Base-by-base conservation (phyloP, 2,113 vertebrate genomes). In the Micromys minutus region DNA sequence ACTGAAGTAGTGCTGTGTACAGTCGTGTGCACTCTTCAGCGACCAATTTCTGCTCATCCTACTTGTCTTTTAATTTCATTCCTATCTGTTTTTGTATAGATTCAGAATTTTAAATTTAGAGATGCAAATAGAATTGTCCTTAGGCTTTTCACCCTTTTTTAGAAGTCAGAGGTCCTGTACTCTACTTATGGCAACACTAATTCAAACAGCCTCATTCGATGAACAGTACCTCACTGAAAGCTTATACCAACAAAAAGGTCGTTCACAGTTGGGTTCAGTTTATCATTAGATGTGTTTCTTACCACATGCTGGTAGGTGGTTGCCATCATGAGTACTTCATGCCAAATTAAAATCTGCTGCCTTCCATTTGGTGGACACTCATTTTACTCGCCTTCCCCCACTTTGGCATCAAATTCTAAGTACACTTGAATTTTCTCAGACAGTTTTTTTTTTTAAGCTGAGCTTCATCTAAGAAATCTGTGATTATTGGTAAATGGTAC, bases 361-460 rank as follows among this genome's bases (percentile, higher is more conserved):
- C 55, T 87, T 87, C 57, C 74, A 71, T 69, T 96, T 57, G 34
- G 22, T 11, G n/a, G 93, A 84, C 2, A 36, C 39, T 39, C 39
- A 69, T 69, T 93, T 84, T 42, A n/a, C 24, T 45, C 31, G 76
- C 61, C 13, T 81, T 94, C 65, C 24, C 52, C 26, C 31, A 9
- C 26, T 91, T 91, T 89, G 42, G 47, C 34, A 89, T 5, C 13
- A 91, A 91, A 89, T 61, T 50, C 31, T 69, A 89, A 24, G 72
- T 81, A 63, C 69, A 79, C 19, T 87, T 85, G 22, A 86, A 55
- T 91, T 93, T 74, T 72, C 52, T 76, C 91, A 61, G 69, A 55
- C 21, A 50, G 11, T 42, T 86, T 94, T 17, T 85, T 95, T 63
- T 94, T 17, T 85, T 95, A 57, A 83, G 42, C 55, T 89, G 50